A percentile compares a stretch with the other conserved stretches of the same genome.
These are phyloP conservation scores for Sinocyclocheilus maitianheensis DNA, from an alignment of 2,113 vertebrate species.

Conservation along the genomic window DNA sequence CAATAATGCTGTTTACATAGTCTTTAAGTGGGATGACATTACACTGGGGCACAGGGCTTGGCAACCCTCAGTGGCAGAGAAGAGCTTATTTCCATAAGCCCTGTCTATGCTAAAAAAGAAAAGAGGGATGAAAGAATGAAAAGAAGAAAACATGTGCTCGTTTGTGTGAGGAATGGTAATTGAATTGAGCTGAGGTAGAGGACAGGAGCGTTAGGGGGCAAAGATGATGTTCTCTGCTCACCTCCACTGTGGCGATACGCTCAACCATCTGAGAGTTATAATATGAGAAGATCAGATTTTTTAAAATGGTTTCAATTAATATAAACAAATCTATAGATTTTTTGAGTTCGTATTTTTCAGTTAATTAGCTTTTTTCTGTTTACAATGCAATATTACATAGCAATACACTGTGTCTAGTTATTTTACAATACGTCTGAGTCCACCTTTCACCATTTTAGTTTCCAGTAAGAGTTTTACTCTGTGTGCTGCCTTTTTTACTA, in stretches of 20 bases:
- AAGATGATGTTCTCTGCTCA: not conserved
- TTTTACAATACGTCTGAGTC: not conserved
- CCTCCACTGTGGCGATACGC: not conserved
- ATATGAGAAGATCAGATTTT: not conserved
- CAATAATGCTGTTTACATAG: slow-evolving; percentile 88
- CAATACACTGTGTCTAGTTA: not conserved
- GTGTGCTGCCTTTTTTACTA: slow-evolving; percentile 14
- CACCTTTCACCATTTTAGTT: not conserved
- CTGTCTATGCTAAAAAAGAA: slow-evolving; percentile 78
- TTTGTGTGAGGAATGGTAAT: slow-evolving; percentile 82
- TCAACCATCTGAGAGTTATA: not conserved
- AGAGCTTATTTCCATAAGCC: slow-evolving; percentile 83
- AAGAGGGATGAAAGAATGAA: slow-evolving; percentile 60
- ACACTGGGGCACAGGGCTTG: slow-evolving; percentile 81
- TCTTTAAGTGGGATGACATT: slow-evolving; percentile 87
- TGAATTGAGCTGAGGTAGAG: slow-evolving; percentile 54
- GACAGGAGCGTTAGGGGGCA: slow-evolving; percentile 11
- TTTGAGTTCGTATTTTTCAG: no score
- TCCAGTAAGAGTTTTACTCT: slow-evolving; percentile 7
- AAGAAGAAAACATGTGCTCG: slow-evolving; percentile 73
- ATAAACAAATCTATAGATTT: no score
- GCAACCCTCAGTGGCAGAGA: slow-evolving; percentile 53
- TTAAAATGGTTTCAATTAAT: not conserved
- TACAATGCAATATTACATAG: not conserved
- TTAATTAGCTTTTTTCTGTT: not conserved